phyloP scores from a whole-genome alignment of 2,797 vertebrate species.

The Thripadectes ignobilis region DNA sequence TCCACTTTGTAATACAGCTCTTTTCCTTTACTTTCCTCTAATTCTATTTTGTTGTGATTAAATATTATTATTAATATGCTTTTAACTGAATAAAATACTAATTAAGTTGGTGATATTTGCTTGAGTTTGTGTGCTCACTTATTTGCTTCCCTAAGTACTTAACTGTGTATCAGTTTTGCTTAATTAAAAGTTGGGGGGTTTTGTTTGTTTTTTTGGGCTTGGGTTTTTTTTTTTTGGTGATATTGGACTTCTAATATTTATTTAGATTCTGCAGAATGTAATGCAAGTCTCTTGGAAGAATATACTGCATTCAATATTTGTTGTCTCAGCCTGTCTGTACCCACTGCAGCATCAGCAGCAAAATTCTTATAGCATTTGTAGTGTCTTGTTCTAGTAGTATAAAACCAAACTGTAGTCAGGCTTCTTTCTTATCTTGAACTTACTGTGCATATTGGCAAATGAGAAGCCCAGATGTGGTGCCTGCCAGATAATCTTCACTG shows the following conservation, averaged over 20 bases:
- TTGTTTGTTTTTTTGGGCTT: not conserved
- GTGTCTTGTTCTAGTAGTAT: not conserved
- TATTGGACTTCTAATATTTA: not conserved
- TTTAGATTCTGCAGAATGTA: not conserved
- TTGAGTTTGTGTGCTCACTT: not conserved
- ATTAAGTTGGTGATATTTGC: not conserved
- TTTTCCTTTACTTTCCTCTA: not conserved
- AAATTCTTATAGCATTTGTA: not conserved
- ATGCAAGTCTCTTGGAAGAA: not conserved
- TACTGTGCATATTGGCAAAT: not conserved
- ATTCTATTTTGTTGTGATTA: not conserved
- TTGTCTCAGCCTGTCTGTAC: not conserved
- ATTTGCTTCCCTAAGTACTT: not conserved
- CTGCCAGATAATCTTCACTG: not conserved
- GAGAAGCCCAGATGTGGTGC: not conserved
- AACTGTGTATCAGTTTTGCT: not conserved
- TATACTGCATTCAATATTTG: not conserved
- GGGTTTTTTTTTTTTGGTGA: not conserved
- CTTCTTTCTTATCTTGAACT: not conserved
- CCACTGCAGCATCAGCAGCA: fast-evolving
- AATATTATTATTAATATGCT: not conserved
- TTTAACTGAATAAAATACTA: not conserved
- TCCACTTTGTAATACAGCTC: not conserved
- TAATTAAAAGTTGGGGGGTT: not conserved
- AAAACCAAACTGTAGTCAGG: not conserved